Evolutionary conservation across 2,797 vertebrate species (phyloP).

Genomic region (Sternotherus odoratus): DNA sequence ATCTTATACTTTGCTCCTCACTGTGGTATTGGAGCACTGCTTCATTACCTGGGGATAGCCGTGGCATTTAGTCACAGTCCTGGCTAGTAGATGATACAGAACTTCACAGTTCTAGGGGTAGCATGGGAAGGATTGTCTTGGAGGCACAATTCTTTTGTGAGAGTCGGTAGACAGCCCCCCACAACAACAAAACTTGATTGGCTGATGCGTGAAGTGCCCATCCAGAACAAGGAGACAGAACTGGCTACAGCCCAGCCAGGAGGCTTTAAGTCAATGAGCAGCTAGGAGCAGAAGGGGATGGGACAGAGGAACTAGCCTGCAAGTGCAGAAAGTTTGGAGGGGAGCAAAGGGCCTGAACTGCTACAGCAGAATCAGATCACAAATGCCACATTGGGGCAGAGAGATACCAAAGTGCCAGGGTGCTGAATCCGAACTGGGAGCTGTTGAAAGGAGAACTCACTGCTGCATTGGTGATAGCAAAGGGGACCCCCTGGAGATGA

Average conservation of each 20-base stretch:
- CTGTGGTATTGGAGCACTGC: background rate
- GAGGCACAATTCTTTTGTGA: background rate
- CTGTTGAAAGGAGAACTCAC: background rate
- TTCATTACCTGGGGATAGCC: background rate
- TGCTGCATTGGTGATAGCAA: background rate
- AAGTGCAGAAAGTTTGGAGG: background rate
- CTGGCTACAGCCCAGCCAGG: background rate
- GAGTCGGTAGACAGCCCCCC: background rate
- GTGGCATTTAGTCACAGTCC: background rate
- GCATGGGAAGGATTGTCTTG: background rate
- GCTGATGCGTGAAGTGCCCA: background rate
- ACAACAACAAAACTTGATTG: background rate
- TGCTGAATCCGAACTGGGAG: too few relatives aligned
- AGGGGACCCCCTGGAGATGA: too few relatives aligned
- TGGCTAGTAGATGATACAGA: background rate
- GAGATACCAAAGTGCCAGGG: background rate
- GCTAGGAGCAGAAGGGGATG: background rate
- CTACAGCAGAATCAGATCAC: background rate
- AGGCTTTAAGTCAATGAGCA: background rate
- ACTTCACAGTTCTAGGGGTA: background rate
- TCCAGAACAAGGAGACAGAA: background rate
- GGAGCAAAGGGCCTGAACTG: background rate
- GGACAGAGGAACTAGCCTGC: background rate
- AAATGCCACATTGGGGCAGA: background rate
- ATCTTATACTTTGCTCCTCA: background rate